These are phyloP conservation scores for Drosophila mercatorum DNA, from an alignment of 2,888 invertebrate genomes.

Conservation along the genomic window DNA sequence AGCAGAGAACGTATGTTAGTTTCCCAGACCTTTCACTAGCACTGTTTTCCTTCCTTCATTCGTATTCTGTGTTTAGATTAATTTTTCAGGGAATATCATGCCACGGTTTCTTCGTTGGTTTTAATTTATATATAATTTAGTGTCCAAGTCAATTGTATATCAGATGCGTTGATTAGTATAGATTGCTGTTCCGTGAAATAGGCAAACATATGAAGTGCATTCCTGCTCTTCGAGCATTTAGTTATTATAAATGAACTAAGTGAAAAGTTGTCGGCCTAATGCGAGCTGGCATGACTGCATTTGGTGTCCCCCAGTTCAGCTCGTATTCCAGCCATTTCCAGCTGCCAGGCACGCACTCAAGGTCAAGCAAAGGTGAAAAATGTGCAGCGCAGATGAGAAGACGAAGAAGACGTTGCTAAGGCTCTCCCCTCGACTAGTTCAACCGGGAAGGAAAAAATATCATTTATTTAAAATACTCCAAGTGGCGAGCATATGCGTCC, in stretches of 20 bases:
- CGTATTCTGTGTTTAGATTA: too few relatives aligned
- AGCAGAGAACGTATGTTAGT: neutral
- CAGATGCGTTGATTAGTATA: constrained; percentile 33
- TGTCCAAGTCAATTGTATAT: neutral
- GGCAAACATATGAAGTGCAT: constrained; percentile 9
- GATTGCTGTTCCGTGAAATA: constrained; percentile 25
- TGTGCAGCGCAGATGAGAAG: constrained; percentile 66
- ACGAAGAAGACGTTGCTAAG: constrained; percentile 31
- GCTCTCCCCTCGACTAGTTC: constrained; percentile 26
- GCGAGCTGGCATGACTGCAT: constrained; percentile 47
- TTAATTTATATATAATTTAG: neutral
- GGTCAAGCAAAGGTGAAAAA: constrained; percentile 80
- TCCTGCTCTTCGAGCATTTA: constrained; percentile 10
- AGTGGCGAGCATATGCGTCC: constrained; percentile 61
- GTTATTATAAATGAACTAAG: constrained; percentile 57
- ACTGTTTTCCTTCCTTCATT: too few relatives aligned
- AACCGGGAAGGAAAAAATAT: constrained; percentile 47
- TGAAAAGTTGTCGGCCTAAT: constrained; percentile 59
- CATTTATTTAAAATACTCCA: constrained; percentile 64
- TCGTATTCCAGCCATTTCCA: constrained; percentile 29
- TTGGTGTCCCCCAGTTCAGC: neutral
- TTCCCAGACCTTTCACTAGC: constrained; percentile 13
- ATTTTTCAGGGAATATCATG: too few relatives aligned
- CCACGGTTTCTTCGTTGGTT: too few relatives aligned
- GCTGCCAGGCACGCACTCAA: constrained; percentile 64